Evolutionary conservation across 2,888 invertebrate genomes (phyloP).

Genomic region (Gymnosoma rotundatum): DNA sequence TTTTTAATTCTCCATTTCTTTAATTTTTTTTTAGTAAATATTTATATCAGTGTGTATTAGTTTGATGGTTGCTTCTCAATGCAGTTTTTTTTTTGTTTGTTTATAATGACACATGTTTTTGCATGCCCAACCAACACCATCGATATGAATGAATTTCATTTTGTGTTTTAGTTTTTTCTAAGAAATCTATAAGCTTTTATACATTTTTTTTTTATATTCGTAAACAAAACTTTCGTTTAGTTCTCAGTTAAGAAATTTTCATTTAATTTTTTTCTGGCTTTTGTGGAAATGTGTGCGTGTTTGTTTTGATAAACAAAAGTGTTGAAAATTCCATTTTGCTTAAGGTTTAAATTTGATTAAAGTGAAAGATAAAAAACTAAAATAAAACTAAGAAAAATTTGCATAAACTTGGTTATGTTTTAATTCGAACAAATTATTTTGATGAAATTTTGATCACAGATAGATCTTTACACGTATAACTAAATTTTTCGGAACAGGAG

Average conservation of each 20-base stretch:
- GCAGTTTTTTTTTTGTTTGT: not conserved
- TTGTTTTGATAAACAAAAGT: slow-evolving; percentile 57
- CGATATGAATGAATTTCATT: slow-evolving; percentile 7
- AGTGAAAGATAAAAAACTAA: slow-evolving; percentile 8
- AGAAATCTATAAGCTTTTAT: slow-evolving; percentile 17
- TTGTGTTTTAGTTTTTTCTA: not conserved
- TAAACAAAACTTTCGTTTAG: slow-evolving; percentile 31
- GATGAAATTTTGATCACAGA: too few species aligned
- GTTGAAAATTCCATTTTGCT: slow-evolving; percentile 57
- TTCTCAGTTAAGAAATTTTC: slow-evolving; percentile 36
- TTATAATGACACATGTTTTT: slow-evolving; percentile 62
- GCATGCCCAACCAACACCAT: slow-evolving; percentile 58
- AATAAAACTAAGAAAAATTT: not conserved
- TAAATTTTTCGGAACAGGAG: too few species aligned
- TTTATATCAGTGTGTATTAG: not conserved
- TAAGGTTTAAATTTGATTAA: slow-evolving; percentile 44
- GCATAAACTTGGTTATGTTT: not conserved
- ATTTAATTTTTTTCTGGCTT: slow-evolving; percentile 36
- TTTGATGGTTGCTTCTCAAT: not conserved
- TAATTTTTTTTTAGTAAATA: not conserved
- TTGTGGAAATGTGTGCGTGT: slow-evolving; percentile 49
- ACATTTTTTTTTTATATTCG: not conserved
- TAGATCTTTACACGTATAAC: too few species aligned
- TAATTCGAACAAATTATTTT: too few species aligned
- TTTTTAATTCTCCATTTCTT: slow-evolving; percentile 40